Percentiles rank a stretch among this genome's conserved stretches.
phyloP scores from a whole-genome alignment of 2,797 vertebrate genomes.

The Amblyraja radiata region DNA sequence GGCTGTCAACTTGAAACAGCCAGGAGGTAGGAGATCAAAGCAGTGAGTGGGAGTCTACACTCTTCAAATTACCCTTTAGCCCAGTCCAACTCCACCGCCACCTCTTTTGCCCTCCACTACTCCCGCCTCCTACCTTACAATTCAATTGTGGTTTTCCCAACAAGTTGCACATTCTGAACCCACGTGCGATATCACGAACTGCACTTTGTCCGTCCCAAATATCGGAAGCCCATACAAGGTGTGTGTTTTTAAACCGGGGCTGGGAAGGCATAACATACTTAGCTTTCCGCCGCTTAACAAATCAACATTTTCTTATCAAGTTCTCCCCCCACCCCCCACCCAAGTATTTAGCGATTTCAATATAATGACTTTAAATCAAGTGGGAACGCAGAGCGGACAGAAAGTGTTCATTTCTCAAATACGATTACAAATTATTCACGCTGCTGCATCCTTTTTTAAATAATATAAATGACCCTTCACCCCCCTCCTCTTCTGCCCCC shows the following conservation, averaged over 20 bases:
- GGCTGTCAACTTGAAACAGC: constrained; percentile 64
- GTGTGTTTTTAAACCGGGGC: neutral
- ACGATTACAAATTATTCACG: constrained; percentile 1
- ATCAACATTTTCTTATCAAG: neutral
- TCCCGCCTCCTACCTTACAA: constrained; percentile 44
- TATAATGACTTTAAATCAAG: constrained; percentile 5
- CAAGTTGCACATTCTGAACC: constrained; percentile 47
- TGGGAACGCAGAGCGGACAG: neutral
- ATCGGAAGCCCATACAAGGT: neutral
- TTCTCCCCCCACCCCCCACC: too few species aligned
- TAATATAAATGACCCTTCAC: too few species aligned
- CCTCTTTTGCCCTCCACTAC: too few species aligned
- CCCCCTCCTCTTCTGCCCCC: too few species aligned
- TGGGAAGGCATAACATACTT: too few species aligned
- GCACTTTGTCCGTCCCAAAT: neutral
- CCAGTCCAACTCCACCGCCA: constrained; percentile 46
- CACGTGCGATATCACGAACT: neutral
- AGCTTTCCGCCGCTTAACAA: neutral
- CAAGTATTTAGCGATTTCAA: constrained; percentile 26
- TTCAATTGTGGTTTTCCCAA: constrained; percentile 56
- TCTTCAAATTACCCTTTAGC: constrained; percentile 58
- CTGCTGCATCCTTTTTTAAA: neutral
- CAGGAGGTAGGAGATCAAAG: constrained; percentile 68
- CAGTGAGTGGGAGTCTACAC: constrained; percentile 57
- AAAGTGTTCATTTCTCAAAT: neutral